Evolutionary conservation across 2,113 vertebrate genomes (phyloP).

Genomic region (cat (Felis catus)): F.catus_Fca126_mat1.0 CM031412.1:213034501-213035000

Average conservation of each 20-base stretch:
- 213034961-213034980: background rate
- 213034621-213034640: background rate
- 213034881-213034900: background rate
- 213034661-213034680: background rate
- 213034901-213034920: background rate
- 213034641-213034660: background rate
- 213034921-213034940: background rate
- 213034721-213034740: background rate
- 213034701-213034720: background rate
- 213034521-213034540: background rate
- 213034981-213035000: background rate
- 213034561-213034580: background rate
- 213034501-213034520: background rate
- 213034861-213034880: background rate
- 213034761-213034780: background rate
- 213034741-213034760: accelerated
- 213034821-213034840: background rate
- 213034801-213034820: background rate
- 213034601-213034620: background rate
- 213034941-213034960: background rate
- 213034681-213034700: background rate
- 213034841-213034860: background rate
- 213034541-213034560: background rate
- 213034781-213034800: background rate
- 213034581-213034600: background rate